These are phyloP conservation scores for Cryptomyrus ogoouensis DNA, from an alignment of 2,113 vertebrate species.

Conservation along the genomic window DNA sequence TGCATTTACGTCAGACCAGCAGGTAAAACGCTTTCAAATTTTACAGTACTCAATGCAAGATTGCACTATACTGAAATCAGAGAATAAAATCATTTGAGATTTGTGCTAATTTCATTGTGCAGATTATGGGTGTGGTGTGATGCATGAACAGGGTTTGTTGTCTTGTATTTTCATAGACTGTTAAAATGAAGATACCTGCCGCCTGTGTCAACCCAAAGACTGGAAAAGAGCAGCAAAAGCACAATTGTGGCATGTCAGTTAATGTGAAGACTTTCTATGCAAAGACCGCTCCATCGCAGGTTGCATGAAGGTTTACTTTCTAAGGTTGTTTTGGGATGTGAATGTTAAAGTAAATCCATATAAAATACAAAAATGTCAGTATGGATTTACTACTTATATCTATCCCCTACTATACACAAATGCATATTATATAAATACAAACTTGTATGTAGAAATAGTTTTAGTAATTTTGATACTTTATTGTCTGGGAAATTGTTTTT, in stretches of 20 bases:
- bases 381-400: neutral
- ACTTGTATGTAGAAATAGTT: too few relatives aligned
- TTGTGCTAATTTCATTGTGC: neutral
- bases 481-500: too few relatives aligned
- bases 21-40: neutral
- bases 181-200: neutral
- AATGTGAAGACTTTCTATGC: conserved; percentile 13
- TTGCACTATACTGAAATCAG: neutral
- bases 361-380: neutral
- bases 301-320: neutral
- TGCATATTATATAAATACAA: neutral
- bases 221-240: neutral
- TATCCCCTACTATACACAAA: neutral
- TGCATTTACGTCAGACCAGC: neutral
- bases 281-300: neutral
- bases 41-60: neutral
- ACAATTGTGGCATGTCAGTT: neutral
- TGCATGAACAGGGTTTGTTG: neutral
- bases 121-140: neutral
- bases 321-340: neutral
- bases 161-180: neutral
- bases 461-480: too few relatives aligned
- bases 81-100: too few relatives aligned
- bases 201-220: neutral
- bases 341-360: neutral